phyloP scores from a whole-genome alignment of 2,888 invertebrate species.

The Alsophila aescularia region DNA sequence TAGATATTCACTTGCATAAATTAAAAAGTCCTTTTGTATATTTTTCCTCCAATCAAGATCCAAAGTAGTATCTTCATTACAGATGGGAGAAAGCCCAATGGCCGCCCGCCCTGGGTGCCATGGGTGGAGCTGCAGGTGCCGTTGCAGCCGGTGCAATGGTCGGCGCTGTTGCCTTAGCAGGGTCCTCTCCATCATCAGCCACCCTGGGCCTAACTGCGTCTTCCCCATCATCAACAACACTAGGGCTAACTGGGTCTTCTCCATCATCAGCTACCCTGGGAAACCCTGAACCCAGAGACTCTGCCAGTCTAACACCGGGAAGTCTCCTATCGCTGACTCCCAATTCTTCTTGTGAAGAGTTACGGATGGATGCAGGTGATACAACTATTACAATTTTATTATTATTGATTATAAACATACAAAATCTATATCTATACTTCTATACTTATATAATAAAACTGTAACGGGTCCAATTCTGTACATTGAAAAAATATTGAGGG shows the following conservation, averaged over 20 bases:
- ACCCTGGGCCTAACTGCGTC: constrained; percentile 73
- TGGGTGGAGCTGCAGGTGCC: constrained; percentile 72
- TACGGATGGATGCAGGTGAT: constrained; percentile 71
- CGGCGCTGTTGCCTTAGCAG: constrained; percentile 78
- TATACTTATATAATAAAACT: too few species aligned
- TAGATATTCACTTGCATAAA: too few species aligned
- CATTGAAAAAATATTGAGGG: too few species aligned
- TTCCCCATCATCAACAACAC: constrained; percentile 63
- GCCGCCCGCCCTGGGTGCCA: constrained; percentile 59
- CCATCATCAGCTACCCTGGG: constrained; percentile 51
- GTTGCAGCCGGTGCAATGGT: constrained; percentile 75
- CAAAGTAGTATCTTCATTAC: constrained; percentile 2
- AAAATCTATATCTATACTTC: too few species aligned
- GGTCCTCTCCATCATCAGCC: constrained; percentile 72
- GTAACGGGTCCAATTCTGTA: too few species aligned
- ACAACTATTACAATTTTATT: too few species aligned
- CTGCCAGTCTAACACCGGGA: constrained; percentile 82
- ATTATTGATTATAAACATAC: too few species aligned
- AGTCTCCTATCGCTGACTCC: constrained; percentile 88
- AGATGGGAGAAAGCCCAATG: constrained; percentile 92
- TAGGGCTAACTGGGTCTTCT: constrained; percentile 76
- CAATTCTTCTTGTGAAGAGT: constrained; percentile 90
- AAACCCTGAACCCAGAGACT: constrained; percentile 78
- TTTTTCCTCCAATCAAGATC: not conserved
- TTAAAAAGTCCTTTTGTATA: too few species aligned